Conservation (phyloP, 2,888 invertebrate species). For the Parelbella ahira region DNA sequence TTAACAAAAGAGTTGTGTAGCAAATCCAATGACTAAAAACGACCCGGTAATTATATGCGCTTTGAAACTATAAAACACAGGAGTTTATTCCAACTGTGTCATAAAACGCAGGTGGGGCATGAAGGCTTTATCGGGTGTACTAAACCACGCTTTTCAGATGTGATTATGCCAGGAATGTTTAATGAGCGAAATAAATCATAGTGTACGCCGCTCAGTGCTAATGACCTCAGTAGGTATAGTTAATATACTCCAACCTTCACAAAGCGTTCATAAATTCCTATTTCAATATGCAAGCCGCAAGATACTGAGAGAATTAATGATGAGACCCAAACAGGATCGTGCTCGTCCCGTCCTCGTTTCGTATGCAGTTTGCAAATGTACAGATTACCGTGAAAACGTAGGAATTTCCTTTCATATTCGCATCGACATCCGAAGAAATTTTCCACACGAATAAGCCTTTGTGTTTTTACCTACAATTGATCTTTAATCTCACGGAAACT, state of each 20-base stretch:
- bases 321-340: conserved; percentile 29
- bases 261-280: conserved; percentile 23
- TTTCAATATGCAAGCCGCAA: conserved; percentile 30
- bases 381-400: conserved; percentile 10
- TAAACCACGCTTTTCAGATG: conserved; percentile 1
- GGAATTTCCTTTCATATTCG: conserved; percentile 5
- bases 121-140: conserved; percentile 1
- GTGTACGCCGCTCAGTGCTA: conserved; percentile 1
- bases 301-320: conserved; percentile 37
- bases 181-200: conserved; percentile 16
- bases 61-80: conserved; percentile 16
- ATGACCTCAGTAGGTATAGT: conserved; percentile 15
- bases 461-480: conserved; percentile 3
- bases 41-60: conserved; percentile 15
- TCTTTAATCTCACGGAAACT: conserved; percentile 8
- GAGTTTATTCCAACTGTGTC: neutral
- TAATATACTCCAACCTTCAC: conserved; percentile 13
- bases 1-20: conserved; percentile 8
- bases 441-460: conserved; percentile 1
- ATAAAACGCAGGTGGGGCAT: conserved; percentile 6
- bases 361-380: conserved; percentile 35
- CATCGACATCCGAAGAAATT: conserved; percentile 1
- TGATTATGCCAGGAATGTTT: conserved; percentile 16
- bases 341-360: conserved; percentile 29
- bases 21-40: conserved; percentile 8